Base-by-base conservation (phyloP, 2,888 invertebrate genomes). In the Heteromurus nitidus region DNA sequence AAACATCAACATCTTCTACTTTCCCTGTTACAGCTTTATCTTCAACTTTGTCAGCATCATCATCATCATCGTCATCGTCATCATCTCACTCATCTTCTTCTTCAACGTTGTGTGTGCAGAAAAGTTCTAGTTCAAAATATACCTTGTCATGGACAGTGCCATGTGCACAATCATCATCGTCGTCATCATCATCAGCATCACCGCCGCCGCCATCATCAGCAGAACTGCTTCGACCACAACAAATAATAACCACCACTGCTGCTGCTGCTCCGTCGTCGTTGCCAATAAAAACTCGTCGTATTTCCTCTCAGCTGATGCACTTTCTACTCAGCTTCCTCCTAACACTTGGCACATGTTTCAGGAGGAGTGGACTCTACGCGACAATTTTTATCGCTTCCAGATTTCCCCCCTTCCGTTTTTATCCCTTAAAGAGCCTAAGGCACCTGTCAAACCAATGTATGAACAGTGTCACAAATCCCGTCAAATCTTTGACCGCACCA, bases 361-460 rank as follows among this genome's bases (percentile, higher is more conserved):
- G 55, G 60, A 42, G 24, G 28, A 73, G 36, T 36, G 36, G 36
- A 13, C 11, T 72, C 44, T 42, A 60, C 22, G 20, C 36, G n/a
- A 16, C 30, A 7, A 9, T 50, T 73, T 73, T 50, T 20, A 64
- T 62, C 22, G 31, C 36, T 31, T 47, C 28, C 50, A 47, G 55
- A 30, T 22, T 47, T 28, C 20, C 24, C 16, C 11, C 26, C 3
- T 65, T 20, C 20, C 36, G 24, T 74, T 44, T 47, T 62, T 62
- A 74, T 31, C 20, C 44, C 42, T 22, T 75, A 20, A 36, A 62
- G 44, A 42, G 67, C 67, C 75, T 55, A 67, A 28, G 81, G 74
- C 70, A 62, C 62, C 53, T 80, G 60, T 74, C 68, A 70, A 64
- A 55, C 31, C 47, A 47, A 69, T 31, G 55, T 67, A 82, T 22